Conservation (phyloP, 2,888 invertebrate genomes). For the Dromius quadrimaculatus region DNA sequence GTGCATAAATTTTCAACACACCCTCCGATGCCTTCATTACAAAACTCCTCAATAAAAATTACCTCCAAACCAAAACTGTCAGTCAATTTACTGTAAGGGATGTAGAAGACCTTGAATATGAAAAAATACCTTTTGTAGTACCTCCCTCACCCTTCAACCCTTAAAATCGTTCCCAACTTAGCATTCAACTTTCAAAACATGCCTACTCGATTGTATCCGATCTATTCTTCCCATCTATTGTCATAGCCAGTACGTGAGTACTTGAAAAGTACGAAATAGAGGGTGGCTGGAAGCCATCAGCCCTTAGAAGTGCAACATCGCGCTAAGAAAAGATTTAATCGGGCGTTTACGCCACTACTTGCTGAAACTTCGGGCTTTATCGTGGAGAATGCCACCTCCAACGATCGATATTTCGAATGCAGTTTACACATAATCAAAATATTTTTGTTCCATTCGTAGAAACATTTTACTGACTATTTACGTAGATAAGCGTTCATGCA, state of each 20-base stretch:
- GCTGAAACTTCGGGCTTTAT: background rate
- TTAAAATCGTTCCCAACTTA: no score
- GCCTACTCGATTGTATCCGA: constrained; percentile 34
- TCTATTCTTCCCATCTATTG: constrained; percentile 36
- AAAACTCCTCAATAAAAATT: background rate
- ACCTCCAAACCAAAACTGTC: no score
- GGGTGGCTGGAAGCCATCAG: constrained; percentile 13
- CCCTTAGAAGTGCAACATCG: constrained; percentile 35
- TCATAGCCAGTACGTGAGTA: constrained; percentile 36
- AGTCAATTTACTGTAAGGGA: no score
- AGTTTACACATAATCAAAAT: no score
- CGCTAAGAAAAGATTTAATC: constrained; percentile 2
- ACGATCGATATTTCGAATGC: constrained; percentile 46
- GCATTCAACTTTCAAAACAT: background rate
- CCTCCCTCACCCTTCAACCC: constrained; percentile 1
- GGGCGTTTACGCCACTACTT: constrained; percentile 1
- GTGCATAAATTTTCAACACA: constrained; percentile 25
- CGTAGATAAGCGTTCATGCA: no score
- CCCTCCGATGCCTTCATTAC: constrained; percentile 4
- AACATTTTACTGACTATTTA: background rate
- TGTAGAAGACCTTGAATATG: constrained; percentile 23
- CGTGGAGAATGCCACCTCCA: constrained; percentile 36
- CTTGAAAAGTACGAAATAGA: constrained; percentile 42
- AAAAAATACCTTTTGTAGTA: constrained; percentile 1
- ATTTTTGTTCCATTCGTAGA: background rate